phyloP scores from a whole-genome alignment of 2,888 invertebrate genomes.

The Branchipolynoe longqiensis region DNA sequence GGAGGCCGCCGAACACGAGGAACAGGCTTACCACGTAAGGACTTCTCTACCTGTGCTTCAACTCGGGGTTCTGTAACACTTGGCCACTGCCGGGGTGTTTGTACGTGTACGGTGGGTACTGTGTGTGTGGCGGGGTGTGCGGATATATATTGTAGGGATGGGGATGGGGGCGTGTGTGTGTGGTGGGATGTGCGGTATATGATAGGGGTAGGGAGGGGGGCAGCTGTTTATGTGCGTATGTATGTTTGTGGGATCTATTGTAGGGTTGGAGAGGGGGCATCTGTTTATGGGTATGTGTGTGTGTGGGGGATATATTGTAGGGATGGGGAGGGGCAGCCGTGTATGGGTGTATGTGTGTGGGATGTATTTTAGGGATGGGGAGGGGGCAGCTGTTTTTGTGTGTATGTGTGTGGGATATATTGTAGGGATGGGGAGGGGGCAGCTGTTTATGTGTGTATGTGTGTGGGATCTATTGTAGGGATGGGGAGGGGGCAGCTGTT shows the following conservation, averaged over 20 bases:
- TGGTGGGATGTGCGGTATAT: background rate
- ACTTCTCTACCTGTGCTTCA: background rate
- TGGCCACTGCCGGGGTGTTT: background rate
- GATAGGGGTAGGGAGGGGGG: background rate
- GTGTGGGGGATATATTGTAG: background rate
- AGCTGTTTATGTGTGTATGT: too few species aligned
- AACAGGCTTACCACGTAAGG: conserved; percentile 36
- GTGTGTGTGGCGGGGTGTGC: background rate
- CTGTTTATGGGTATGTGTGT: too few species aligned
- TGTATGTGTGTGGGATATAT: too few species aligned
- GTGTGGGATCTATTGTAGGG: background rate
- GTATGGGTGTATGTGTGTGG: background rate
- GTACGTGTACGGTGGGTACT: background rate
- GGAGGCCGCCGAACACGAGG: conserved; percentile 40
- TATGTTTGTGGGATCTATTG: background rate
- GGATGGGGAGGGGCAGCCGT: background rate
- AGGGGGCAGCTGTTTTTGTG: too few species aligned
- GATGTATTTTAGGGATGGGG: background rate
- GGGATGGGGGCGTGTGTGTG: too few species aligned
- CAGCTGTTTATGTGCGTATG: background rate
- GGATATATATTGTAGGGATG: background rate
- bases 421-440: too few species aligned
- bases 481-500: background rate
- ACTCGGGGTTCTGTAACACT: background rate
- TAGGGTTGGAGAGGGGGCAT: too few species aligned